phyloP scores from a whole-genome alignment of 2,113 vertebrate species.

The Sapajus apella region DNA sequence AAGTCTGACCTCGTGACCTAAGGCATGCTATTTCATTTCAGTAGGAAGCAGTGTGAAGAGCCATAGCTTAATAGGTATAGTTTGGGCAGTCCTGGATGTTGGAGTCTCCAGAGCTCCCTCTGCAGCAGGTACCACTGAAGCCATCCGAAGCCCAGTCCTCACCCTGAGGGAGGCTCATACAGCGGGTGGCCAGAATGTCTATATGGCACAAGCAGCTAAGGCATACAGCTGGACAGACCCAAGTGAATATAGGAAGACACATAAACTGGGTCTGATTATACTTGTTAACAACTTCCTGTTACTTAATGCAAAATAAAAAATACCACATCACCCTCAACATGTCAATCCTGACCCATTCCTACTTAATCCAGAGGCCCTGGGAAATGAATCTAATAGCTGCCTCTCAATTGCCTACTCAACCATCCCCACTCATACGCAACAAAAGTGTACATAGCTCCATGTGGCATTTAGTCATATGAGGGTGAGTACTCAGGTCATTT shows the following conservation, averaged over 20 bases:
- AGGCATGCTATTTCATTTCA: neutral
- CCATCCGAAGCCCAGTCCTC: neutral
- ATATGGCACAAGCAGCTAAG: neutral
- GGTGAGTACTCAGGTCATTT: neutral
- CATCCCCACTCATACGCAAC: neutral
- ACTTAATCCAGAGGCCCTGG: neutral
- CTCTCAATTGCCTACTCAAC: neutral
- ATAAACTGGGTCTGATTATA: neutral
- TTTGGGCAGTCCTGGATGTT: neutral
- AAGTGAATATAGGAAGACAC: neutral
- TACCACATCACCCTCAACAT: neutral
- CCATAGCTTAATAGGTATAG: accelerated
- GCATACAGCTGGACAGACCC: accelerated
- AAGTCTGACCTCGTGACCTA: neutral
- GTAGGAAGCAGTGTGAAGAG: neutral
- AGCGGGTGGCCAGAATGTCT: neutral
- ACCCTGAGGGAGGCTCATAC: neutral
- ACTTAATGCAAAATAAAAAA: neutral
- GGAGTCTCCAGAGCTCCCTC: neutral
- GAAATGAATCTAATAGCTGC: neutral
- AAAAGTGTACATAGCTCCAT: neutral
- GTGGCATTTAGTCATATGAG: neutral
- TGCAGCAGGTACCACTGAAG: neutral
- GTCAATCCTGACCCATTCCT: neutral
- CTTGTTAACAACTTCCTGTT: neutral